phyloP scores from a whole-genome alignment of 2,113 vertebrate species.

The Anseranas semipalmata region DNA sequence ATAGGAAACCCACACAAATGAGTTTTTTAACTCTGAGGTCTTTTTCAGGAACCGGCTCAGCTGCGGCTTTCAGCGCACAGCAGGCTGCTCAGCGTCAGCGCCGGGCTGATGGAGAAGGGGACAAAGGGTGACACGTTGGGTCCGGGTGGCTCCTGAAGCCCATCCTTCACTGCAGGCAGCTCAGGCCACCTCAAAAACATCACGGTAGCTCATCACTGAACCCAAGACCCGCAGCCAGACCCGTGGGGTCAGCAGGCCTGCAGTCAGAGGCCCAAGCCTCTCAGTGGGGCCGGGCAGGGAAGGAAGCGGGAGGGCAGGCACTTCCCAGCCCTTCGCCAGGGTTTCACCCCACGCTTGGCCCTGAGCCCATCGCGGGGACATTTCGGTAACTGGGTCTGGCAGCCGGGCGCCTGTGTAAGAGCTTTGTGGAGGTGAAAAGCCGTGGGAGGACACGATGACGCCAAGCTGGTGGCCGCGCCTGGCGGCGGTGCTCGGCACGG shows the following conservation, averaged over 20 bases:
- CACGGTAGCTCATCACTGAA: neutral
- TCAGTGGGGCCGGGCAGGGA: neutral
- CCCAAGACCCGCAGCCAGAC: rapidly evolving
- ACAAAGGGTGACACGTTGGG: rapidly evolving
- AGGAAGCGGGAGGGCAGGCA: neutral
- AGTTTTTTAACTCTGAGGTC: neutral
- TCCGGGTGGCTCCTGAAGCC: neutral
- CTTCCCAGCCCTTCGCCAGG: neutral
- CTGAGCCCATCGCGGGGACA: neutral
- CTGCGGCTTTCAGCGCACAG: neutral
- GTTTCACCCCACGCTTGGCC: neutral
- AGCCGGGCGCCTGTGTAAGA: neutral
- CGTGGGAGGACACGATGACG: neutral
- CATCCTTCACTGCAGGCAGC: neutral
- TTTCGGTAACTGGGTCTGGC: neutral
- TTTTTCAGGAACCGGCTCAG: neutral
- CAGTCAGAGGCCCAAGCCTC: neutral
- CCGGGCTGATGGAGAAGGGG: neutral
- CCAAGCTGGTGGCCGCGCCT: rapidly evolving
- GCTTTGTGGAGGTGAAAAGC: neutral
- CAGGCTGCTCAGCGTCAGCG: neutral
- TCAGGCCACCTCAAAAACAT: too few species aligned
- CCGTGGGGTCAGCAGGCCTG: rapidly evolving
- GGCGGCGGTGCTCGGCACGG: neutral
- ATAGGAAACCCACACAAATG: neutral